Base-by-base conservation (phyloP, 2,797 vertebrate genomes). In the Podarcis siculus region DNA sequence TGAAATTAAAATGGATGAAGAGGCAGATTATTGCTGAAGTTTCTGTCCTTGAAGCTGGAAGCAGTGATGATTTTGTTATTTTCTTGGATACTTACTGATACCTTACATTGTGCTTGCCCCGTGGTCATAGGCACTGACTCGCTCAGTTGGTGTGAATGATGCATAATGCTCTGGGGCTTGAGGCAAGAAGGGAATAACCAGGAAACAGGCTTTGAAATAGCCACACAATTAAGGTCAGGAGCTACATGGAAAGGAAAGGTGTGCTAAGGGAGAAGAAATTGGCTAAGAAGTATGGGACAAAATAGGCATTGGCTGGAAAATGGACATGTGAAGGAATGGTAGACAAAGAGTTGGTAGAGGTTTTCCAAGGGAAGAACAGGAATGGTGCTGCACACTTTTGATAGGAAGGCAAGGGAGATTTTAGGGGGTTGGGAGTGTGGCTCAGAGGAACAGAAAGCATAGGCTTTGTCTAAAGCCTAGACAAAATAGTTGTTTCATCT, bases 21-120 rank as follows among this genome's bases (percentile, higher is more conserved):
- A 94, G 86, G 19, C 19, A 71, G 13, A 75, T 83, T 10, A 55
- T 32, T 83, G 67, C 39, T 72, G 42, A 49, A 72, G n/a, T 37
- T 83, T 88, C 1, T 87, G 6, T 67, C 13, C 0, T 9, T 35
- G 5, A 0, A 77, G 81, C 85, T 61, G 84, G 39, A 89, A 87
- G 17, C 21, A 81, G 35, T 55, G 27, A 45, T n/a, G 17, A 23
- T 12, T 49, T 21, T 45, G 27, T n/a, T n/a, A 35, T 49, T 72
- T 55, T 73, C 45, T 35, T 35, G 39, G 49, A 32, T 49, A 13
- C 19, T n/a, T 73, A 45, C 19, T 69, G 27, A 6, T 35, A 35
- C 10, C n/a, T 80, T 35, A 35, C 21, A 8, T 80, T 73, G 30
- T 55, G 30, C 8, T 83, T 45, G 64, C 27, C 69, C 45, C 19